Percentiles rank a stretch among this genome's conserved stretches.
Conservation (phyloP, 2,113 vertebrate genomes). For the Tautogolabrus adspersus region DNA sequence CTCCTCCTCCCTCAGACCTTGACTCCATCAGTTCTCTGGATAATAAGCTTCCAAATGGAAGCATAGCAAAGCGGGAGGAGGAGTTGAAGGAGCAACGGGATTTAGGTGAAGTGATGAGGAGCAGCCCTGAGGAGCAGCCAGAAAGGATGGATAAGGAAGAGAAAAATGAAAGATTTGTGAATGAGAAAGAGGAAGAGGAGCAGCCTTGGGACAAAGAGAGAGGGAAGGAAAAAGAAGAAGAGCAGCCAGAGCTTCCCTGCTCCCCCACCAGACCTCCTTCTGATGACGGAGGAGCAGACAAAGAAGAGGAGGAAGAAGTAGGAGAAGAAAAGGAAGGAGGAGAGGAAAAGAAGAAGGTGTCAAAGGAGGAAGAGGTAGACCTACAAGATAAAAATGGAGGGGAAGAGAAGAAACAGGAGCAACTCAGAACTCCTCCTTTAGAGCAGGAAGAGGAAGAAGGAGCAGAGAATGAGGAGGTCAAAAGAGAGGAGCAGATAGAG, state of each 20-base stretch:
- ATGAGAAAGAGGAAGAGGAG: neutral
- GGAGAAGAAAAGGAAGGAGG: neutral
- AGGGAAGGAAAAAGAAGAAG: neutral
- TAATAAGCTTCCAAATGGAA: constrained; percentile 2
- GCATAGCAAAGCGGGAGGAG: constrained; percentile 2
- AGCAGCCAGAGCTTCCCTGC: neutral
- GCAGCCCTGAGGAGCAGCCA: neutral
- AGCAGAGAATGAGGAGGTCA: neutral
- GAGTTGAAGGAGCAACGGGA: neutral
- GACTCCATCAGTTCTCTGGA: neutral
- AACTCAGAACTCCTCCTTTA: neutral
- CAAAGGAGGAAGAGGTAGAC: neutral
- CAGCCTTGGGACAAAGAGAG: neutral
- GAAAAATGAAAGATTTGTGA: neutral
- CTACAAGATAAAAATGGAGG: neutral
- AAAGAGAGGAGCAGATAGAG: neutral
- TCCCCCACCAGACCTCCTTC: neutral
- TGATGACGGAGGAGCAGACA: neutral
- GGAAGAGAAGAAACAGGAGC: neutral
- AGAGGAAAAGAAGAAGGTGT: neutral
- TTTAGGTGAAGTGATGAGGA: neutral
- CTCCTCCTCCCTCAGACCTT: constrained; percentile 4
- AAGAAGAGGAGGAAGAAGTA: neutral
- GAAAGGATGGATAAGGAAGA: neutral
- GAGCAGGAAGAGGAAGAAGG: neutral